phyloP scores from a whole-genome alignment of 2,797 vertebrate species.

The Onychomys arenicola region DNA sequence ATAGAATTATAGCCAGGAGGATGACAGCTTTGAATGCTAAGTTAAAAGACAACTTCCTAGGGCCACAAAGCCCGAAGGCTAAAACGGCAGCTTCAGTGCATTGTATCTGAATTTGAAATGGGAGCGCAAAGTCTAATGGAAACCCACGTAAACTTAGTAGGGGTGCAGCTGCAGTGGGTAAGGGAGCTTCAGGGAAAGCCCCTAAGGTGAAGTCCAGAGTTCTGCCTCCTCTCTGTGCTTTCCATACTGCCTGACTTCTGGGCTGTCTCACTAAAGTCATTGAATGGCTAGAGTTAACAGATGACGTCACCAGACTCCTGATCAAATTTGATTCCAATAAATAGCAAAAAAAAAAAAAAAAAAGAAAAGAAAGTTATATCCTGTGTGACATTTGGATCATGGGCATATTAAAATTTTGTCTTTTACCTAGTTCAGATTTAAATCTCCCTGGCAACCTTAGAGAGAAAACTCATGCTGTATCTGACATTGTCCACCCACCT shows the following conservation, averaged over 20 bases:
- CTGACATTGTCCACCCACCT: background rate
- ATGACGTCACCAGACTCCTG: background rate
- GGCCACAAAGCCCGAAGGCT: conserved; percentile 28
- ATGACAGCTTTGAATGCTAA: background rate
- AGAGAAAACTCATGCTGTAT: background rate
- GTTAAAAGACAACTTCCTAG: background rate
- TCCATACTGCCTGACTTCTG: background rate
- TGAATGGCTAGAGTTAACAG: conserved; percentile 27
- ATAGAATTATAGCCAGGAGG: background rate
- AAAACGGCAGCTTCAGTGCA: background rate
- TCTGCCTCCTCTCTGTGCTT: background rate
- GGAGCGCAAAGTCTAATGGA: background rate
- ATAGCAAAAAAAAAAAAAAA: background rate
- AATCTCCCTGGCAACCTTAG: conserved; percentile 35
- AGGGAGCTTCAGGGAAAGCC: background rate
- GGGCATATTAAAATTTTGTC: background rate
- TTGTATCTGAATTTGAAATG: conserved; percentile 16
- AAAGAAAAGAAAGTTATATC: background rate
- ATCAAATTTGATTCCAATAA: conserved; percentile 33
- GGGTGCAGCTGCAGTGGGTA: background rate
- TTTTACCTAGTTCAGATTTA: conserved; percentile 50
- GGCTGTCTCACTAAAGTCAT: background rate
- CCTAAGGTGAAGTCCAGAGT: background rate
- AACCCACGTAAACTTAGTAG: background rate
- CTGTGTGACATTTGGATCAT: background rate